A percentile compares a stretch with the other conserved stretches of the same genome.
These are phyloP conservation scores for Trichomycterus rosablanca DNA, from an alignment of 2,113 vertebrate genomes.

Conservation along the genomic window DNA sequence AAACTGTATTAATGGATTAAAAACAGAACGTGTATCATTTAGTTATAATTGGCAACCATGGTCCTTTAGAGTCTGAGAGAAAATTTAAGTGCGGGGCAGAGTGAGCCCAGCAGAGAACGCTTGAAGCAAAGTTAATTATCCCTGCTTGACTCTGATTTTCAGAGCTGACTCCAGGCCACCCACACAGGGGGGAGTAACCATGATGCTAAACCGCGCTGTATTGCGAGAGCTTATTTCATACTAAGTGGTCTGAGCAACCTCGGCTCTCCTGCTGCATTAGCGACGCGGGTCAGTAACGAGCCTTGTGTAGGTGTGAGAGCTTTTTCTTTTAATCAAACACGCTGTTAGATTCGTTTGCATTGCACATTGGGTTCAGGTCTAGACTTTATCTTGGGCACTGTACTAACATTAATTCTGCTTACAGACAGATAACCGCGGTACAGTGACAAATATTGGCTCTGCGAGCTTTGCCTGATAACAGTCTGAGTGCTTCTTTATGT, in stretches of 20 bases:
- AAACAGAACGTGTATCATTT: too few species aligned
- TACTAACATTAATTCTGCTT: too few species aligned
- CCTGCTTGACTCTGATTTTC: conserved; percentile 41
- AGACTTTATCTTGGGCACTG: too few species aligned
- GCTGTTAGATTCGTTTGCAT: too few species aligned
- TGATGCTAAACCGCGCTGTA: not conserved
- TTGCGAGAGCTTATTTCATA: conserved; percentile 1
- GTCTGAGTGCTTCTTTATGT: too few species aligned
- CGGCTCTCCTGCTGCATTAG: conserved; percentile 29
- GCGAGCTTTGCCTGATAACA: too few species aligned
- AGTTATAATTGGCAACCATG: conserved; percentile 27
- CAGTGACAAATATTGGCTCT: too few species aligned
- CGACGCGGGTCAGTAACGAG: conserved; percentile 11
- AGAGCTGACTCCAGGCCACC: conserved; percentile 21
- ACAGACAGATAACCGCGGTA: too few species aligned
- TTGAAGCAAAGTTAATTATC: conserved; percentile 35
- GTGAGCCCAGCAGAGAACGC: conserved; percentile 21
- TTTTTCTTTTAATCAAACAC: too few species aligned
- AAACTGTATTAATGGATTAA: too few species aligned
- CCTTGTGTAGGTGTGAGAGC: not conserved
- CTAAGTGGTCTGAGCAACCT: conserved; percentile 18
- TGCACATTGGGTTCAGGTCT: too few species aligned
- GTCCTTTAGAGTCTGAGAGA: conserved; percentile 30
- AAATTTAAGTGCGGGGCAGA: conserved; percentile 28
- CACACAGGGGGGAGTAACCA: conserved; percentile 3